Evolutionary conservation across 2,888 invertebrate species (phyloP), one percentile per base, ranked within the genome.

Genomic region (Ophion costatus): DNA sequence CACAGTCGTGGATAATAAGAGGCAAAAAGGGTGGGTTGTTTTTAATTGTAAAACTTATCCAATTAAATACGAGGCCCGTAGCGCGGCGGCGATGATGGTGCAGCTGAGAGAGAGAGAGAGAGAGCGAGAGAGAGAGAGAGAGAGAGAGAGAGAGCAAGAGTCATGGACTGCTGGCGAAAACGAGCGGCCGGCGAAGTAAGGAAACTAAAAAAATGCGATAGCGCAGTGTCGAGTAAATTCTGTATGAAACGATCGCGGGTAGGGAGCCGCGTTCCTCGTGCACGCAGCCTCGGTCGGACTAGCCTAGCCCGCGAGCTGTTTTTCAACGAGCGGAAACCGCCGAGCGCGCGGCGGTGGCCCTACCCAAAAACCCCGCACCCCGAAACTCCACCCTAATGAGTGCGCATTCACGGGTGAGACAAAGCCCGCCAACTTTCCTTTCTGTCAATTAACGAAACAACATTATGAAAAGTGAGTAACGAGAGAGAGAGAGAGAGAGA

Each of bases 361-460:
- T 56, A 29, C 42, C 56, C 45, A 29, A n/a, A 64, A 81, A 56
- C 80, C 38, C 83, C 38, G 5, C 38, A 14, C 78, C 33, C 66
- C 79, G 77, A 75, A 80, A 77, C 76, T 86, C 84, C 86, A 88
- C 88, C 85, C 90, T 90, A 90, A 90, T 90, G 89, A 90, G 89
- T 87, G 87, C 85, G 86, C 89, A 90, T 90, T 90, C 87, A 90
- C 29, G 29, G 87, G 87, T 89, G 89, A 90, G 88, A 90, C 90
- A 89, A 88, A 88, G 88, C 86, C 86, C 85, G 83, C 88, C 87
- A 88, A 89, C 86, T 89, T 90, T 88, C 86, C 87, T 88, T 90
- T 88, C 87, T 89, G 85, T 88, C 89, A 89, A 90, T 90, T 89
- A 89, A 90, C 88, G 86, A 89, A 89, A 89, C 87, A 89, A 88